Evolutionary conservation across 2,797 vertebrate genomes (phyloP).

Genomic region (Sebastes melanostomus): DNA sequence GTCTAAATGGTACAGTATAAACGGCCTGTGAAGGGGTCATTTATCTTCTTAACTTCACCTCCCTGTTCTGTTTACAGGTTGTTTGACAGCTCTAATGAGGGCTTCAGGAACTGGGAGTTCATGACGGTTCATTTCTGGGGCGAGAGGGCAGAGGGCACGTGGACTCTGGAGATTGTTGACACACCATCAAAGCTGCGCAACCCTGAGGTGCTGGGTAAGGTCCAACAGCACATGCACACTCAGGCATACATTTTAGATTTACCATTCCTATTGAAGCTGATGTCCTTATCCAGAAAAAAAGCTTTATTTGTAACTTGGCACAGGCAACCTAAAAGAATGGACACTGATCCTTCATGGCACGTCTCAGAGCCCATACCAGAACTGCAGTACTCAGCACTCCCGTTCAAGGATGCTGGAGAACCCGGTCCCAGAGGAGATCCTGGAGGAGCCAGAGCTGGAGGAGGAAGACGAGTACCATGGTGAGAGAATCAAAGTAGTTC

Average conservation of each 20-base stretch:
- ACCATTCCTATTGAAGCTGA: not conserved
- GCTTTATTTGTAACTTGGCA: not conserved
- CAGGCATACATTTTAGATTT: not conserved
- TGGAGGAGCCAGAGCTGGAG: conserved; percentile 77
- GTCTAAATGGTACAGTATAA: not conserved
- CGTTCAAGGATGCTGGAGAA: conserved; percentile 78
- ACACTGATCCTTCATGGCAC: conserved; percentile 89
- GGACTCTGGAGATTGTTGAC: conserved; percentile 91
- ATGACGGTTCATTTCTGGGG: conserved; percentile 97
- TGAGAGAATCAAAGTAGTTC: conserved; percentile 48
- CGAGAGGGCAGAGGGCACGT: conserved; percentile 87
- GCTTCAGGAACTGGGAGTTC: conserved; percentile 95
- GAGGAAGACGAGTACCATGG: conserved; percentile 90
- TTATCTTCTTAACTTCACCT: not conserved
- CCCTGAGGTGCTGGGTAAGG: conserved; percentile 86
- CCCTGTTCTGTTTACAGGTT: conserved; percentile 67
- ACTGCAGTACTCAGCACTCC: conserved; percentile 62
- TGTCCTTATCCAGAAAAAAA: not conserved
- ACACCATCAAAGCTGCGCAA: conserved; percentile 87
- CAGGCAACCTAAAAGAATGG: conserved; percentile 94
- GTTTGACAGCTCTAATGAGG: conserved; percentile 90
- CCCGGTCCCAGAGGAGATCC: conserved; percentile 23
- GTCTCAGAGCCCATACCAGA: conserved; percentile 81
- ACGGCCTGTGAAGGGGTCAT: not conserved
- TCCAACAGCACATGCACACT: conserved; percentile 62